These are phyloP conservation scores for Euplexia lucipara DNA, from an alignment of 2,888 invertebrate species.

Conservation along the genomic window DNA sequence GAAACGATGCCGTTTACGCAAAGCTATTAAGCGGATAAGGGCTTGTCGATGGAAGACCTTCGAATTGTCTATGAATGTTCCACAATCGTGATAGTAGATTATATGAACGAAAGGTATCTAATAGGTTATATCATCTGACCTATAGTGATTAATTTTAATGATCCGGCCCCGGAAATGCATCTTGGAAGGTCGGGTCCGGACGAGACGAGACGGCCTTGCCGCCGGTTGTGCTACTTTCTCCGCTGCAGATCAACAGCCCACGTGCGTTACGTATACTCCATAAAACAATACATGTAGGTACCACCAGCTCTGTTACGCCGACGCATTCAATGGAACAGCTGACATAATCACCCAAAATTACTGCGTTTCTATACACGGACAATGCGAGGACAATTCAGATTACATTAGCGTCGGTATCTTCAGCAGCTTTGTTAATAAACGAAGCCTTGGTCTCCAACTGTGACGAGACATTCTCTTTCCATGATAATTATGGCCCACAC, in stretches of 20 bases:
- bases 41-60: constrained; percentile 66
- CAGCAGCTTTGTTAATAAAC: constrained; percentile 80
- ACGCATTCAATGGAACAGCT: constrained; percentile 83
- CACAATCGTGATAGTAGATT: constrained; percentile 11
- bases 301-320: constrained; percentile 78
- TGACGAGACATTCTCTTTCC: constrained; percentile 83
- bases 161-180: constrained; percentile 81
- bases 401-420: constrained; percentile 74
- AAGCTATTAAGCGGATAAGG: constrained; percentile 72
- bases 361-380: constrained; percentile 77
- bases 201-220: constrained; percentile 87
- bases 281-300: constrained; percentile 82
- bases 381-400: constrained; percentile 80
- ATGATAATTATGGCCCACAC: constrained; percentile 76
- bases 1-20: constrained; percentile 68
- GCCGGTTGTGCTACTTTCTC: constrained; percentile 89
- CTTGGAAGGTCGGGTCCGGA: constrained; percentile 86
- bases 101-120: constrained; percentile 10
- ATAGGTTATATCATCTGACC: not conserved
- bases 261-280: constrained; percentile 80
- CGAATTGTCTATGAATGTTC: constrained; percentile 36
- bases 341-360: constrained; percentile 87
- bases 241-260: constrained; percentile 79
- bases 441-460: constrained; percentile 83
- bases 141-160: constrained; percentile 56